Base-by-base conservation (phyloP, 2,113 vertebrate genomes). In the Dasyornis broadbenti region DNA sequence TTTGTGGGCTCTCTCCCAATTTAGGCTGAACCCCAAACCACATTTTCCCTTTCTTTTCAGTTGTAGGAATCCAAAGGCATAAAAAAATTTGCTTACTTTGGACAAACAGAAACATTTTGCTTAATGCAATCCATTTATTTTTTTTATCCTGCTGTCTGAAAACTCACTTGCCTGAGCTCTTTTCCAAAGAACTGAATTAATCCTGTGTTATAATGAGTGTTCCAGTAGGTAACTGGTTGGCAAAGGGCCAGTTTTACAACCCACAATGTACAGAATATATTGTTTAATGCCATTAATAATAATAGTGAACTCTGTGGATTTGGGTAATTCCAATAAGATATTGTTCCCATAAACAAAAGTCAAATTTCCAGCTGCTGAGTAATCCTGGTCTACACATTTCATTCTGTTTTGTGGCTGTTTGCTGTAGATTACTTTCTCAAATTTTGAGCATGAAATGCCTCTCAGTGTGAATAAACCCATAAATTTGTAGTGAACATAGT, bases 221-320 rank as follows among this genome's bases (percentile, higher is more conserved):
- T 95, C 90, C 64, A 91, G 73, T 88, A 94, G 85, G 87, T 93
- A 92, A 82, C 92, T 78, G 75, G 79, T 42, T 93, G 93, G 90
- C 40, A 49, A 75, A 78, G 26, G 56, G 60, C 76, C 92, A 89
- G n/a, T 81, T 95, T 78, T 94, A 40, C 71, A 96, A 90, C 95
- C 92, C 92, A 27, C 66, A 85, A 6, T 37, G 45, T 91, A 86
- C 84, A 82, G 54, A 82, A 82, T 66, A 68, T 50, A 73, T 35
- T 50, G 35, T 15, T 76, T 80, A 87, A 86, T 59, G 33, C 45
- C 42, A 72, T 90, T 85, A 90, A 82, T 82, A 90, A 85, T 69
- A 91, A 82, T 90, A 17, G 30, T 27, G 16, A 91, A 85, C 75
- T 91, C 63, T 31, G 30, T 77, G 95, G 75, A 93, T 95, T 83